phyloP scores from a whole-genome alignment of 2,888 invertebrate genomes.

The Pristionchus fissidentatus region DNA sequence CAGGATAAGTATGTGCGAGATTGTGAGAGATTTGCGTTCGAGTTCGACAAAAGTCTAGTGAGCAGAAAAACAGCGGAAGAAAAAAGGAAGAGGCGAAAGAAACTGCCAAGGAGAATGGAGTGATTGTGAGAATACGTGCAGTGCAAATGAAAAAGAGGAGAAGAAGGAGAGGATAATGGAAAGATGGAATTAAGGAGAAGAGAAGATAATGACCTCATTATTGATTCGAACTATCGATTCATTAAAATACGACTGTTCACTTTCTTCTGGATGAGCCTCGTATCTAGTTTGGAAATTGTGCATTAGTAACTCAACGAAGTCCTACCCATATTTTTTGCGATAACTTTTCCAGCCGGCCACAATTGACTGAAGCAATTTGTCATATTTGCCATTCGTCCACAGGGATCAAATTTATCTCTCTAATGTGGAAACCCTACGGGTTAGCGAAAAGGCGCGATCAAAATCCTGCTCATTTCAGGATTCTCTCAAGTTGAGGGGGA shows the following conservation, averaged over 20 bases:
- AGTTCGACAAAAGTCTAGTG: background rate
- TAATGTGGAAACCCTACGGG: background rate
- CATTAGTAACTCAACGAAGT: too few species aligned
- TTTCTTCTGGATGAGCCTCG: too few species aligned
- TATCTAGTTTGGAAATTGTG: too few species aligned
- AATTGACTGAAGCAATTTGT: too few species aligned
- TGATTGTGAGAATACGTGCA: background rate
- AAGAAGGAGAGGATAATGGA: constrained; percentile 4
- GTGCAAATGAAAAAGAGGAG: constrained; percentile 11
- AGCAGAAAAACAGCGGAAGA: background rate
- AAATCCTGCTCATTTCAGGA: constrained; percentile 7
- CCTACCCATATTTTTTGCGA: too few species aligned
- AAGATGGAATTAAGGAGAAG: background rate
- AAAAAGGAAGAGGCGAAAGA: background rate
- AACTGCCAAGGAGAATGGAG: background rate
- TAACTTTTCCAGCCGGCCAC: too few species aligned
- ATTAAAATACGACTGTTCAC: too few species aligned
- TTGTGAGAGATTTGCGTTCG: background rate
- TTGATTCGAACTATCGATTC: too few species aligned
- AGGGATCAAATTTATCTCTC: background rate
- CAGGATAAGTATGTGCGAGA: too few species aligned
- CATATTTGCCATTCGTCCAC: background rate
- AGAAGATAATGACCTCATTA: too few species aligned
- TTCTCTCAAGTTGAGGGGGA: background rate
- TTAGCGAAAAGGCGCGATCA: background rate